A percentile compares a stretch with the other conserved stretches of the same genome.
Evolutionary conservation across 2,797 vertebrate genomes (phyloP).

Genomic region (Aldrovandia affinis): DNA sequence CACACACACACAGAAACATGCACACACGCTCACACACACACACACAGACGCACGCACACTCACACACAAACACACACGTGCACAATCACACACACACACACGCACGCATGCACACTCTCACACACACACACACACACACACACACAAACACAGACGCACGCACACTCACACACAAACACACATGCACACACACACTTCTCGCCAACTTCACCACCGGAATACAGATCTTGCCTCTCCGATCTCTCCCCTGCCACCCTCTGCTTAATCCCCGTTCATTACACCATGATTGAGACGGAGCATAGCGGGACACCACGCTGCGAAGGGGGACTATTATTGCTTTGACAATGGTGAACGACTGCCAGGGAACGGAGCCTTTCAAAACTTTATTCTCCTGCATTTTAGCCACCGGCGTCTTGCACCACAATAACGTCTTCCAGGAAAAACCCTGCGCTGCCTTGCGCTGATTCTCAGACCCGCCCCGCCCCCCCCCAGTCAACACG

Average conservation of each 20-base stretch:
- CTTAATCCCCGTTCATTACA: constrained; percentile 74
- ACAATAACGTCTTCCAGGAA: not conserved
- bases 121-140: no score
- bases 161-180: no score
- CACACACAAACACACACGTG: no score
- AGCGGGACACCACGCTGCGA: constrained; percentile 16
- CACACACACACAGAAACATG: no score
- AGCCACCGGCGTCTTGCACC: not conserved
- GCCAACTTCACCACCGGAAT: constrained; percentile 56
- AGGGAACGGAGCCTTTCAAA: not conserved
- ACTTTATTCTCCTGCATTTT: not conserved
- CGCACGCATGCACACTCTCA: no score
- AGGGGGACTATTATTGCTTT: not conserved
- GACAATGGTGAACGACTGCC: constrained; percentile 11
- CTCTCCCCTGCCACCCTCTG: constrained; percentile 65
- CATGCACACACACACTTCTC: constrained; percentile 63
- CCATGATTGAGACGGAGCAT: constrained; percentile 53
- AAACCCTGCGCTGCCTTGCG: not conserved
- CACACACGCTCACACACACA: no score
- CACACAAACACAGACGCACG: no score
- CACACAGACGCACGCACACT: no score
- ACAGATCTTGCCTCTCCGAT: constrained; percentile 65
- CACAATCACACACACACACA: no score
- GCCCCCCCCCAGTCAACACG: no score
- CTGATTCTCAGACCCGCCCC: not conserved